Evolutionary conservation across 1,140 invertebrate species (phyloP).

Genomic region (Papilio polyxenes): DNA sequence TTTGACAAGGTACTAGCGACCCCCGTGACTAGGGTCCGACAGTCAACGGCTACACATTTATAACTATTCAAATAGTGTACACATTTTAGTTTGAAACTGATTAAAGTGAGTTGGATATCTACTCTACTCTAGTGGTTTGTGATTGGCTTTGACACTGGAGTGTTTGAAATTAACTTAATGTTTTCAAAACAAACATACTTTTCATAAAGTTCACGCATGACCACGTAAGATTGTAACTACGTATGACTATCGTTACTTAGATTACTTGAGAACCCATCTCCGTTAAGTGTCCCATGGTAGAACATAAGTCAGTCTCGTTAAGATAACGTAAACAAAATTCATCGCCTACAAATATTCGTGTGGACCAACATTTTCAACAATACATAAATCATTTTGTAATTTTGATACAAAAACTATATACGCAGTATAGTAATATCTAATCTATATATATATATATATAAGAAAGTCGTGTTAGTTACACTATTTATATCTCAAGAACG

Average conservation of each 20-base stretch:
- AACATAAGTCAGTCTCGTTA: slow-evolving; percentile 12
- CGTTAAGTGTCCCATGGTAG: background rate
- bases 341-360: background rate
- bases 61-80: slow-evolving; percentile 20
- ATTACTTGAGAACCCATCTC: slow-evolving; percentile 9
- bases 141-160: background rate
- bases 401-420: too few relatives aligned
- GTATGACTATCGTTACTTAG: background rate
- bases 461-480: too few relatives aligned
- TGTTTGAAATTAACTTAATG: background rate
- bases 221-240: too few relatives aligned
- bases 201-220: too few relatives aligned
- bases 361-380: background rate
- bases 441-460: too few relatives aligned
- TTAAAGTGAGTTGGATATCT: background rate
- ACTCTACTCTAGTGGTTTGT: background rate
- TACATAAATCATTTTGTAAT: background rate
- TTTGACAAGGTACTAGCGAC: slow-evolving; percentile 12
- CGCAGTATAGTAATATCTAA: too few relatives aligned
- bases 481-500: too few relatives aligned
- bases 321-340: slow-evolving; percentile 13
- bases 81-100: slow-evolving; percentile 17
- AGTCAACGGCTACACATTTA: slow-evolving; percentile 29
- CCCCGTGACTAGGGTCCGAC: slow-evolving; percentile 25
- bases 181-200: too few relatives aligned